Conservation (phyloP, 2,888 invertebrate genomes). For the Lordiphosa andalusiaca region DNA sequence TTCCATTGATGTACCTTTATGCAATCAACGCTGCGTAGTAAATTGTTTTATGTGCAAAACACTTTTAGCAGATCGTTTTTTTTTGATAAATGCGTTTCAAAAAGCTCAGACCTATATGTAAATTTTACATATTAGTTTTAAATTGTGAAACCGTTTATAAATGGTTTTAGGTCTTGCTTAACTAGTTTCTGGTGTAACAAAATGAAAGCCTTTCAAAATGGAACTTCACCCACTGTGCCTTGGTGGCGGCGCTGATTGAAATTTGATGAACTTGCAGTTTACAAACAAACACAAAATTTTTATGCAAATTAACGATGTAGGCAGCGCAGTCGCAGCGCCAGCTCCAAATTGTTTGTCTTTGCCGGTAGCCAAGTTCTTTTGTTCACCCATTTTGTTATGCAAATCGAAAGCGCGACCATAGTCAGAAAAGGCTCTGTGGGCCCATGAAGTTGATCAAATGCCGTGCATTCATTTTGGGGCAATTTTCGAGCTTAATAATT, state of each 20-base stretch:
- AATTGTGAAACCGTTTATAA: too few relatives aligned
- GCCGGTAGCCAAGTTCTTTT: slow-evolving; percentile 71
- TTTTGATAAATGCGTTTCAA: too few relatives aligned
- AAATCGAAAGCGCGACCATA: slow-evolving; percentile 45
- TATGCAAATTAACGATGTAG: slow-evolving; percentile 59
- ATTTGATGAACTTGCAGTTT: slow-evolving; percentile 69
- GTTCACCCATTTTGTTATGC: slow-evolving; percentile 75
- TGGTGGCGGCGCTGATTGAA: slow-evolving; percentile 51
- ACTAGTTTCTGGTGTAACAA: too few relatives aligned
- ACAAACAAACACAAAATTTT: slow-evolving; percentile 58
- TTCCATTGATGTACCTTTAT: too few relatives aligned
- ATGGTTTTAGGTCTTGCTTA: too few relatives aligned
- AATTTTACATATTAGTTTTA: too few relatives aligned
- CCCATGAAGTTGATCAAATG: slow-evolving; percentile 21
- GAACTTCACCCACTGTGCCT: too few relatives aligned
- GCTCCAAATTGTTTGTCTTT: slow-evolving; percentile 65
- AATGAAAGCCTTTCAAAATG: too few relatives aligned
- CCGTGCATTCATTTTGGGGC: slow-evolving; percentile 32
- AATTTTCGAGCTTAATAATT: slow-evolving; percentile 57
- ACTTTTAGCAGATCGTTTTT: too few relatives aligned
- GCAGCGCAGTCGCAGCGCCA: slow-evolving; percentile 25
- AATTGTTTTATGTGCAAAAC: too few relatives aligned
- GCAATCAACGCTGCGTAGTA: too few relatives aligned
- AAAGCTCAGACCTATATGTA: too few relatives aligned
- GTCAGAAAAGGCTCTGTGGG: slow-evolving; percentile 65